Evolutionary conservation across 2,797 vertebrate genomes (phyloP), one percentile per base, ranked within the genome.

Genomic region (Lerista edwardsae): DNA sequence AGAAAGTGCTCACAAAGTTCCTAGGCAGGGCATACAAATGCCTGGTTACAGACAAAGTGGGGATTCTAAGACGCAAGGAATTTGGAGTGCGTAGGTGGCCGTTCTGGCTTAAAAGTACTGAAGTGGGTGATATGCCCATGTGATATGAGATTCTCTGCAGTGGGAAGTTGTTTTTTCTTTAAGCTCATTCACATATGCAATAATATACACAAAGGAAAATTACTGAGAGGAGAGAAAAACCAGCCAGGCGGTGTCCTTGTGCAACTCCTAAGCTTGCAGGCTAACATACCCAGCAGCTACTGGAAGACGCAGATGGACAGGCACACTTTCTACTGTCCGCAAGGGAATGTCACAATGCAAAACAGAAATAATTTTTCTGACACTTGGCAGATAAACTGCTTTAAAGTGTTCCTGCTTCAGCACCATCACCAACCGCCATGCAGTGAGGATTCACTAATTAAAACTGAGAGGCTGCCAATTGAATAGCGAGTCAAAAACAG

Each of bases 401-500:
- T 87, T 83, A 65, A 29, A 62, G 75, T 41, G 47, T 36, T 83
- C 34, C 64, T 64, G 25, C 31, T 64, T 64, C 55, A 21, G 51
- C 59, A 61, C 27, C 17, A 76, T 14, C n/a, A 51, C 36, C 21
- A 1, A 64, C 65, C 27, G 23, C 23, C 74, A 57, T 1, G 1
- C 2, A 51, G 31, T 72, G 84, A 89, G 83, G 74, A 72, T 69
- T 59, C 75, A 65, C 36, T 83, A 82, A 79, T 36, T 7, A 83
- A 83, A 75, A 39, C 62, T 39, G 17, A 89, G 65, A 82, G 41
- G 21, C 41, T 87, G 29, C 83, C 77, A 90, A 75, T 27, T 6
- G 75, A 62, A 25, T 31, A 44, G n/a, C 3, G 62, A 67, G 86
- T 0, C 0, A 39, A 31, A n/a, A 0, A 0, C 34, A 67, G 19